Evolutionary conservation across 2,113 vertebrate genomes (phyloP).

Genomic region (Plectropomus leopardus): DNA sequence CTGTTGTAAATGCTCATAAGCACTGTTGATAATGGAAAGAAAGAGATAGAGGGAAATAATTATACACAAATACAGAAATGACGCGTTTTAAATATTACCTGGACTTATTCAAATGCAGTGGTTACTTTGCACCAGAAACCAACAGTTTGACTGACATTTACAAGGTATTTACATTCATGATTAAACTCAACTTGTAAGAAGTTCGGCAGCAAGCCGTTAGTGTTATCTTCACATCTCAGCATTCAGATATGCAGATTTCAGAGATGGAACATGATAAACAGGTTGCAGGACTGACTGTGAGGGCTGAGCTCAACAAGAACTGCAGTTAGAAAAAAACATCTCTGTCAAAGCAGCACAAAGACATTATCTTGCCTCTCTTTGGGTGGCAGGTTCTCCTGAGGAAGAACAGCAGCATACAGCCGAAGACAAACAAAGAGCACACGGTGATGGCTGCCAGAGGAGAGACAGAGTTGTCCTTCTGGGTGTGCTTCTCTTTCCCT

Average conservation of each 20-base stretch:
- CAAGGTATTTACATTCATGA: constrained; percentile 52
- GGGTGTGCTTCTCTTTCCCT: constrained; percentile 77
- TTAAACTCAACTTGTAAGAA: not conserved
- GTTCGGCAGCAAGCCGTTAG: not conserved
- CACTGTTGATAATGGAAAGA: constrained; percentile 66
- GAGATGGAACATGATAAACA: not conserved
- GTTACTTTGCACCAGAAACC: constrained; percentile 14
- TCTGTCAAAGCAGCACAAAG: constrained; percentile 3
- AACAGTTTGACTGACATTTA: constrained; percentile 45
- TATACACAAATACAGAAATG: not conserved
- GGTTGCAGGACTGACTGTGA: not conserved
- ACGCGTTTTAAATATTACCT: not conserved
- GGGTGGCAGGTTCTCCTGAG: constrained; percentile 82
- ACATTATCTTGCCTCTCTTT: constrained; percentile 75
- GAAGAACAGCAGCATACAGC: constrained; percentile 81
- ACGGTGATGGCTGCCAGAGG: constrained; percentile 74
- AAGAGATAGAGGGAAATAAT: constrained; percentile 31
- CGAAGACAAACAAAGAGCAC: constrained; percentile 79
- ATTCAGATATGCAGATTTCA: not conserved
- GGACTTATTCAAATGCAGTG: constrained; percentile 16
- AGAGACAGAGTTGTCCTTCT: constrained; percentile 61
- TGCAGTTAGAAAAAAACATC: not conserved
- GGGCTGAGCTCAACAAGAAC: not conserved
- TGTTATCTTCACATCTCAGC: not conserved
- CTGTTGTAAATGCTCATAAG: constrained; percentile 85